Evolutionary conservation across 2,888 invertebrate species (phyloP), one percentile per base, ranked within the genome.

Genomic region (Drosophila phalerata): DNA sequence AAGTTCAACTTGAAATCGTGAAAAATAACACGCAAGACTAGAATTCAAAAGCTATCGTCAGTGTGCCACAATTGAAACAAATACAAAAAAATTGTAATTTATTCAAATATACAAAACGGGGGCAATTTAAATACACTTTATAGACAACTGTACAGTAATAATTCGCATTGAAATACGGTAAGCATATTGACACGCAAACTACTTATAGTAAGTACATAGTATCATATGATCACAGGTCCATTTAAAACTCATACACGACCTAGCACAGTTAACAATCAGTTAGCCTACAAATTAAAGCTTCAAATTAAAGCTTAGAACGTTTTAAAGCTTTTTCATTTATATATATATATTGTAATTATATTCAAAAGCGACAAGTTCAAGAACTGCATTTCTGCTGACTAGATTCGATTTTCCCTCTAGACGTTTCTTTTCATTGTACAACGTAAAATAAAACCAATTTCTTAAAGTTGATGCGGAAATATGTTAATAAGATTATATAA

Each of bases 1-100:
- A 78, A 87, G 79, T 28, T 49, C 25, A 58, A 70, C 65, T 73
- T 67, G 51, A 66, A 37, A 37, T n/a, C 42, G 45, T 56, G 43
- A 43, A 30, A 58, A 62, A 53, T 11, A 37, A 42, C 38, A 25
- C 56, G 13, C 25, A 42, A 55, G 28, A 53, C 45, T 15, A 32
- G n/a, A 47, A 11, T 42, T 52, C n/a, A 58, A 58, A 56, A 30
- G 38, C 58, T 53, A 30, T 43, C 8, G 38, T 13, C 37, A 19
- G 53, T 56, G 56, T 19, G 25, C 1, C 13, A 28, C 10, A 34
- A 43, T 34, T n/a, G 32, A 43, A 22, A n/a, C 13, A 37, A 37
- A 40, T 10, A 25, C 22, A 25, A 25, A 34, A 13, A 43, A 43
- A 22, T 13, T 53, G 28, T 13, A 53, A 45, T n/a, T 34, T 53